These are phyloP conservation scores for Ligdia adustata DNA, from an alignment of 2,888 invertebrate species.

Conservation along the genomic window DNA sequence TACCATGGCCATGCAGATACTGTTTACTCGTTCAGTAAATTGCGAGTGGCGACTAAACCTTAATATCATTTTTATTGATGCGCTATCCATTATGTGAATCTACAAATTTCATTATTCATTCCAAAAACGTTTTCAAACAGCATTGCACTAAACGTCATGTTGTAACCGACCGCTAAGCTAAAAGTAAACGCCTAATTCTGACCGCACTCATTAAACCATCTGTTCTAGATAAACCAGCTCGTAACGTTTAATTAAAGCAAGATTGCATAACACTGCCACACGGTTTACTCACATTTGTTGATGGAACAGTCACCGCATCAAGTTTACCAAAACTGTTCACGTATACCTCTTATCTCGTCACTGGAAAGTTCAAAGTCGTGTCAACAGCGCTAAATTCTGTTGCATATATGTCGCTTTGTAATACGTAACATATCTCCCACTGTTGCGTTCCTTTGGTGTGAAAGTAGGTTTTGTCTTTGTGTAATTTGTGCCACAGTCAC, in stretches of 20 bases:
- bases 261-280: slow-evolving; percentile 36
- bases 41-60: too few species aligned
- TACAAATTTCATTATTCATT: too few species aligned
- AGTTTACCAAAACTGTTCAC: not conserved
- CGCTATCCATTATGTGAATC: too few species aligned
- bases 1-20: too few species aligned
- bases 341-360: slow-evolving; percentile 7
- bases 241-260: slow-evolving; percentile 36
- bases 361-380: slow-evolving; percentile 20
- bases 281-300: slow-evolving; percentile 27
- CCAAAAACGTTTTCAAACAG: not conserved
- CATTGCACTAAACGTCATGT: slow-evolving; percentile 1
- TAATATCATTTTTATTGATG: too few species aligned
- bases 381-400: slow-evolving; percentile 1
- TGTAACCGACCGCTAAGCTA: slow-evolving; percentile 12
- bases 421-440: slow-evolving; percentile 23
- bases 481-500: slow-evolving; percentile 11
- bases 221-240: slow-evolving; percentile 35
- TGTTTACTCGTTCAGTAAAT: too few species aligned
- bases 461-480: slow-evolving; percentile 31
- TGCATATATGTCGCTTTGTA: slow-evolving; percentile 18
- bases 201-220: slow-evolving; percentile 32
- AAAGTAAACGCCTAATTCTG: slow-evolving; percentile 27
- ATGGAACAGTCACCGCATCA: slow-evolving; percentile 13
- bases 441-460: slow-evolving; percentile 32